Percentiles rank a stretch among this genome's conserved stretches.
Evolutionary conservation across 1,140 invertebrate species (phyloP).

Genomic region (Scaptomyza pallida): DNA sequence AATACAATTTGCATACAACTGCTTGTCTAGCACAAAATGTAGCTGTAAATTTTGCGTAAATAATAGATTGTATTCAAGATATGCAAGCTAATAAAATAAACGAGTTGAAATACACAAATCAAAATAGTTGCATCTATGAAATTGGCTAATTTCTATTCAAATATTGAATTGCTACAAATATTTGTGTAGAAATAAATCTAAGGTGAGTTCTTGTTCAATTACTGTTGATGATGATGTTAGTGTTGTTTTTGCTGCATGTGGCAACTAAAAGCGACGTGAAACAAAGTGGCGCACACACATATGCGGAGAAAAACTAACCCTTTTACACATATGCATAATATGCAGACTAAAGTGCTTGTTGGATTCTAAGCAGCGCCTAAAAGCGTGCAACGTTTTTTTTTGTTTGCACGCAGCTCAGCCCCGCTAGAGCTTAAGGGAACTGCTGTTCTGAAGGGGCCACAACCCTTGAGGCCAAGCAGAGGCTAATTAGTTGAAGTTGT

Average conservation of each 20-base stretch:
- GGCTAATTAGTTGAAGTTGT: conserved; percentile 76
- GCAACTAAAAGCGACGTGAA: conserved; percentile 4
- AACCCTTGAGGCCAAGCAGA: conserved; percentile 55
- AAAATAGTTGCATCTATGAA: conserved; percentile 4
- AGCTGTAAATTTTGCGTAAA: background rate
- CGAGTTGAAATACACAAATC: conserved; percentile 1
- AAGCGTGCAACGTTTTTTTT: conserved; percentile 60
- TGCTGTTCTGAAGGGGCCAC: conserved; percentile 19
- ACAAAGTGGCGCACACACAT: conserved; percentile 1
- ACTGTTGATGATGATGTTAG: background rate
- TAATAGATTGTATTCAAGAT: conserved; percentile 5
- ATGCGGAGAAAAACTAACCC: background rate
- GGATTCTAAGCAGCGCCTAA: conserved; percentile 56
- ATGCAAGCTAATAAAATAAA: conserved; percentile 11
- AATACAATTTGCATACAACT: conserved; percentile 15
- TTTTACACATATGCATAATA: background rate
- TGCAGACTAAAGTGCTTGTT: conserved; percentile 48
- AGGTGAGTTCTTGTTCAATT: background rate
- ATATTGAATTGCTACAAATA: conserved; percentile 11
- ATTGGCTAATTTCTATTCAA: conserved; percentile 4
- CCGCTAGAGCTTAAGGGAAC: conserved; percentile 22
- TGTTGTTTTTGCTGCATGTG: background rate
- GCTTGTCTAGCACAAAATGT: conserved; percentile 7
- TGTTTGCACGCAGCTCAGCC: conserved; percentile 12
- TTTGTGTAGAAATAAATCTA: conserved; percentile 1